These are phyloP conservation scores for Tachypleus tridentatus DNA, from an alignment of 1,140 invertebrate genomes.

Conservation along the genomic window DNA sequence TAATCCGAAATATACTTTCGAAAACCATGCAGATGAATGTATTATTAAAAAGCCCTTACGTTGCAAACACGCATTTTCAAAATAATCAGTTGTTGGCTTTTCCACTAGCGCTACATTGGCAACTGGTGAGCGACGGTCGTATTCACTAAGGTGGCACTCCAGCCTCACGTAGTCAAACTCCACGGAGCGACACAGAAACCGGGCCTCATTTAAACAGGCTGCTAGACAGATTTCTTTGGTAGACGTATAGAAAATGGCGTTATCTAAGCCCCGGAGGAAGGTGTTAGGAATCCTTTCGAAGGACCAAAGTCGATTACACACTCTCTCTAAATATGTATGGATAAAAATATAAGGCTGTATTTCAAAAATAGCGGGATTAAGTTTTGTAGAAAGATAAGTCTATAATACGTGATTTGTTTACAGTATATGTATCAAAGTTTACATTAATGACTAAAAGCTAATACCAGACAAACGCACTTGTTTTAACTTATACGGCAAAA, in stretches of 20 bases:
- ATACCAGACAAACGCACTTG: too few species aligned
- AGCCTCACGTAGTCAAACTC: constrained; percentile 88
- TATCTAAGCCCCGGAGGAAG: constrained; percentile 75
- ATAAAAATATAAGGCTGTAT: too few species aligned
- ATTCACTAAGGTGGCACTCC: constrained; percentile 76
- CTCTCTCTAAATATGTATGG: constrained; percentile 49
- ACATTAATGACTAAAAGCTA: too few species aligned
- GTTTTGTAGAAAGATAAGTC: too few species aligned
- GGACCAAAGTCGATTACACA: constrained; percentile 79
- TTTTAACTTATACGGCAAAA: too few species aligned
- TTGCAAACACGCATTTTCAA: constrained; percentile 79
- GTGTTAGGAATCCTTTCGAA: constrained; percentile 87
- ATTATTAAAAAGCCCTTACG: constrained; percentile 16
- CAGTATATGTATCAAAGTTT: too few species aligned
- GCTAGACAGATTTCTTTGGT: constrained; percentile 85
- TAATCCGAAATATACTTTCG: neutral
- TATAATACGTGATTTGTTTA: too few species aligned
- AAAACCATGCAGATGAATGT: neutral
- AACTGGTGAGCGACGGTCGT: constrained; percentile 71
- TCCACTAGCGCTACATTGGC: constrained; percentile 59
- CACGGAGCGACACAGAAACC: constrained; percentile 78
- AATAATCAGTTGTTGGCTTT: constrained; percentile 81
- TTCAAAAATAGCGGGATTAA: too few species aligned
- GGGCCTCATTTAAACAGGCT: constrained; percentile 76
- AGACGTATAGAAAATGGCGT: constrained; percentile 80